A percentile compares a stretch with the other conserved stretches of the same genome.
Evolutionary conservation across 2,888 invertebrate genomes (phyloP).

Genomic region (Gymnoscelis rufifasciata): DNA sequence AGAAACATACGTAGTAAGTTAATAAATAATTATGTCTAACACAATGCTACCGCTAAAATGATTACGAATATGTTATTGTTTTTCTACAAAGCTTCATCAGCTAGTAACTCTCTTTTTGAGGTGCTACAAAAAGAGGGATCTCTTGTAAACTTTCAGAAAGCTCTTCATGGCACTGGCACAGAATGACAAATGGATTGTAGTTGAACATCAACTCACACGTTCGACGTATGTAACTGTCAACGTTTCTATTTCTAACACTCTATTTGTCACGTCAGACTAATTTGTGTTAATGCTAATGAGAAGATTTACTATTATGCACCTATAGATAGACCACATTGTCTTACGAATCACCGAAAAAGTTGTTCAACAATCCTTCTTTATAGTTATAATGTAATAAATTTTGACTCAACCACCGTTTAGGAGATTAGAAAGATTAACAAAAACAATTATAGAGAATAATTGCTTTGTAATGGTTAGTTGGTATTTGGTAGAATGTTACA

Average conservation of each 20-base stretch:
- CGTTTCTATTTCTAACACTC: slow-evolving; percentile 62
- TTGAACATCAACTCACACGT: slow-evolving; percentile 52
- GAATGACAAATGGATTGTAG: slow-evolving; percentile 73
- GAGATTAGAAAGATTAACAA: slow-evolving; percentile 11
- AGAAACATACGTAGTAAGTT: too few species aligned
- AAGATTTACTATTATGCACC: slow-evolving; percentile 56
- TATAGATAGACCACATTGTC: slow-evolving; percentile 22
- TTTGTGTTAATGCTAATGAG: slow-evolving; percentile 67
- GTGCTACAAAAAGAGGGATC: too few species aligned
- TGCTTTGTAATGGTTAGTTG: slow-evolving; percentile 1
- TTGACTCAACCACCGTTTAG: slow-evolving; percentile 12
- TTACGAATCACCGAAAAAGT: slow-evolving; percentile 15
- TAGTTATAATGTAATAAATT: slow-evolving; percentile 17
- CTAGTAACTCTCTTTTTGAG: too few species aligned
- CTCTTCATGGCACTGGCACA: slow-evolving; percentile 10
- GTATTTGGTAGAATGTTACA: not conserved
- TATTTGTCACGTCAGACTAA: slow-evolving; percentile 74
- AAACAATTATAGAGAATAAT: slow-evolving; percentile 9
- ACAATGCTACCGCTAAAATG: too few species aligned
- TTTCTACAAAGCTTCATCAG: too few species aligned
- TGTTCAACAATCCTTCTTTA: slow-evolving; percentile 19
- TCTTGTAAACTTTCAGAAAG: too few species aligned
- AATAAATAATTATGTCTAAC: too few species aligned
- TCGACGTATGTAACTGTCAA: slow-evolving; percentile 71
- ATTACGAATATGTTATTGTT: too few species aligned